Evolutionary conservation across 2,113 vertebrate genomes (phyloP).

Genomic region (Morone chrysops): DNA sequence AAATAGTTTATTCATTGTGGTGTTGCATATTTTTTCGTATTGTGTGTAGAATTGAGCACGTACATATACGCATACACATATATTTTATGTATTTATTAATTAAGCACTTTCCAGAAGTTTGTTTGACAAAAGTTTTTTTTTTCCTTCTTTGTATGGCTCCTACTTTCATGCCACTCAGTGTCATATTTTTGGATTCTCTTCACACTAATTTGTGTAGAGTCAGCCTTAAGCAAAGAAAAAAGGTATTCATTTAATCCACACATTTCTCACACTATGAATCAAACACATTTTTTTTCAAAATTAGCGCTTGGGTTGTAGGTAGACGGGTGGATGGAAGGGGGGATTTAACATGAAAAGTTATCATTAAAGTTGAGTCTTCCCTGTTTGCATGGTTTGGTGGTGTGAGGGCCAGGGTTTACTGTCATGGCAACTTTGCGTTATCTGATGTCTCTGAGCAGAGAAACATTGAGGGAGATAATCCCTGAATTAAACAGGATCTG

Average conservation of each 20-base stretch:
- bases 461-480: slow-evolving; percentile 99
- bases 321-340: slow-evolving; percentile 40
- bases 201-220: slow-evolving; percentile 43
- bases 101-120: slow-evolving; percentile 18
- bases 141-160: background rate
- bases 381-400: slow-evolving; percentile 81
- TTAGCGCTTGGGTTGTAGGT: slow-evolving; percentile 39
- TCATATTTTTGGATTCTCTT: slow-evolving; percentile 34
- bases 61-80: background rate
- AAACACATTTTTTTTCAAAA: slow-evolving; percentile 63
- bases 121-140: background rate
- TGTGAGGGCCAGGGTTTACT: slow-evolving; percentile 86
- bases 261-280: slow-evolving; percentile 65
- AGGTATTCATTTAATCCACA: slow-evolving; percentile 52
- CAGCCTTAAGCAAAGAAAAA: slow-evolving; percentile 40
- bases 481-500: slow-evolving; percentile 98
- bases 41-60: background rate
- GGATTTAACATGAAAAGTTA: slow-evolving; percentile 83
- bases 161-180: slow-evolving; percentile 14
- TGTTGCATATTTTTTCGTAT: background rate
- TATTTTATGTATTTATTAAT: slow-evolving; percentile 22
- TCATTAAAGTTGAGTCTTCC: slow-evolving; percentile 84
- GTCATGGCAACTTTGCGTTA: slow-evolving; percentile 99
- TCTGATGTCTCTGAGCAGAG: slow-evolving; percentile 94
- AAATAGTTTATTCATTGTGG: background rate